Evolutionary conservation across 2,113 vertebrate genomes (phyloP).

Genomic region (Zosterops pallidus): DNA sequence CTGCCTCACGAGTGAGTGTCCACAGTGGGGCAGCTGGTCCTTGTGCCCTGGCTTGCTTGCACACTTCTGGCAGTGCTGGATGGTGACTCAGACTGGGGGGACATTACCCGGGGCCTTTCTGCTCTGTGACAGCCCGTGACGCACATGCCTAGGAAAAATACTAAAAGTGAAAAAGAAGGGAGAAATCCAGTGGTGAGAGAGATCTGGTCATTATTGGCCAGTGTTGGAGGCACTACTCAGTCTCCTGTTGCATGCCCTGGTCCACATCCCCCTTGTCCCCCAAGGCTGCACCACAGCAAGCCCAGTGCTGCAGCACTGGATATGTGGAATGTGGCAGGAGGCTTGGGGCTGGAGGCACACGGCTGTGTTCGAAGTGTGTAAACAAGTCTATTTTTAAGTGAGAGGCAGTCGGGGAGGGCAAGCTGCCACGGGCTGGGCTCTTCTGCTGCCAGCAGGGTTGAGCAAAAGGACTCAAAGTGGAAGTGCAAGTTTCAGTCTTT

Average conservation of each 20-base stretch:
- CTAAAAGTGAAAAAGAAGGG: neutral
- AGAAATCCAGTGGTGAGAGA: neutral
- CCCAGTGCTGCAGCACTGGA: neutral
- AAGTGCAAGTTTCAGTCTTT: neutral
- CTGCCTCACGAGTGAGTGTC: accelerated
- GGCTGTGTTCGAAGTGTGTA: neutral
- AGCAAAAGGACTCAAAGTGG: neutral
- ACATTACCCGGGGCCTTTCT: neutral
- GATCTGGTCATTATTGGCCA: neutral
- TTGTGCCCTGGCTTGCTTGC: neutral
- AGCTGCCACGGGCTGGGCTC: neutral
- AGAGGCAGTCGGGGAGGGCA: neutral
- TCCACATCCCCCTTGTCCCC: accelerated
- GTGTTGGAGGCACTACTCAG: neutral
- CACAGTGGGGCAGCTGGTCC: neutral
- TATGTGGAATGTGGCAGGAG: neutral
- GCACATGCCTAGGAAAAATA: neutral
- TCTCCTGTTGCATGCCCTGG: neutral
- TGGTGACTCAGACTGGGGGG: neutral
- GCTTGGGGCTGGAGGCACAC: neutral
- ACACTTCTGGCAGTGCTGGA: neutral
- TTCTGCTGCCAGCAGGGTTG: neutral
- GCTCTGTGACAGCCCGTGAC: neutral
- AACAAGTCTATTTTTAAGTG: conserved; percentile 68
- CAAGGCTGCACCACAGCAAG: neutral